phyloP scores from a whole-genome alignment of 1,140 invertebrate species.

The Pseudobourletiella spinata region DNA sequence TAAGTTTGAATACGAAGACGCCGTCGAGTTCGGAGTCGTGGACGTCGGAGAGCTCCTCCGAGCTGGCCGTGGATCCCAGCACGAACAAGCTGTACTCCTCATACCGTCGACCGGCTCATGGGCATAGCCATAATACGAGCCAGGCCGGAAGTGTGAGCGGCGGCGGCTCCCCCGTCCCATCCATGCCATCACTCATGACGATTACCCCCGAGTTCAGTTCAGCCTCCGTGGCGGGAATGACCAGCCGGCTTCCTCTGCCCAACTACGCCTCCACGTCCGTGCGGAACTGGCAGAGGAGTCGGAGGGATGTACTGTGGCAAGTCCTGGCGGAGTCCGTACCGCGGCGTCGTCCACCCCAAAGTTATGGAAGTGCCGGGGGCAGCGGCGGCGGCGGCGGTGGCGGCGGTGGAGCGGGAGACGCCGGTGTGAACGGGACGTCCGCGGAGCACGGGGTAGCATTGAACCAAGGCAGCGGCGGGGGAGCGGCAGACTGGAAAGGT shows the following conservation, averaged over 20 bases:
- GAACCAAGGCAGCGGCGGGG: not conserved
- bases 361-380: slow-evolving; percentile 9
- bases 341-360: slow-evolving; percentile 17
- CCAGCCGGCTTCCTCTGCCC: slow-evolving; percentile 15
- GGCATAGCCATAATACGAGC: slow-evolving; percentile 7
- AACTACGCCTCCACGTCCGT: slow-evolving; percentile 27
- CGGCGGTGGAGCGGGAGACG: slow-evolving; percentile 1
- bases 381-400: not conserved
- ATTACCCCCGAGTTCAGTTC: slow-evolving; percentile 26
- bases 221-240: slow-evolving; percentile 8
- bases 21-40: slow-evolving; percentile 36
- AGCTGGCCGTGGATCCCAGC: slow-evolving; percentile 30
- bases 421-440: not conserved
- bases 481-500: not conserved
- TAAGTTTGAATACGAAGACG: slow-evolving; percentile 22
- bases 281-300: slow-evolving; percentile 31
- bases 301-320: slow-evolving; percentile 33
- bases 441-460: not conserved
- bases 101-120: slow-evolving; percentile 1
- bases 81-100: slow-evolving; percentile 31
- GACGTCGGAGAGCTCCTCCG: slow-evolving; percentile 32
- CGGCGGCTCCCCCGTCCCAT: slow-evolving; percentile 25
- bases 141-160: slow-evolving; percentile 14
- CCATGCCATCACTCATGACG: slow-evolving; percentile 28
- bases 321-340: slow-evolving; percentile 32